Percentiles rank a stretch among this genome's conserved stretches.
These are phyloP conservation scores for Polypterus senegalus DNA, from an alignment of 2,113 vertebrate species.

Conservation along the genomic window DNA sequence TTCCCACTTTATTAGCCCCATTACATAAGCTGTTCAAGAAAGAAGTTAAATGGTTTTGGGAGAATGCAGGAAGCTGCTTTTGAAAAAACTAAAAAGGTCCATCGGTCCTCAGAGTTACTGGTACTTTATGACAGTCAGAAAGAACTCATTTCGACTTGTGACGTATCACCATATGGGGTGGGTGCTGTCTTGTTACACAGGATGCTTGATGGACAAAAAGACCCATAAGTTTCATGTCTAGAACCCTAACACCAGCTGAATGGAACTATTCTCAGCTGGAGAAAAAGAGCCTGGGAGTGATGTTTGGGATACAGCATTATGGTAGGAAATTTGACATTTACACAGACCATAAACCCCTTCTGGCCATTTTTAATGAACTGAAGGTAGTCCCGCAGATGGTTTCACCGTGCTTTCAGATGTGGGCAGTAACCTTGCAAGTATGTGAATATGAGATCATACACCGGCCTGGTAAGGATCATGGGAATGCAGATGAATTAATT, in stretches of 20 bases:
- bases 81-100: constrained; percentile 1
- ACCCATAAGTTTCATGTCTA: neutral
- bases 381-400: constrained; percentile 5
- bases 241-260: constrained; percentile 1
- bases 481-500: neutral
- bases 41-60: constrained; percentile 4
- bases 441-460: neutral
- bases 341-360: constrained; percentile 15
- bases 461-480: neutral
- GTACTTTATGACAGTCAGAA: constrained; percentile 8
- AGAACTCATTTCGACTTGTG: constrained; percentile 10
- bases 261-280: neutral
- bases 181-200: constrained; percentile 9
- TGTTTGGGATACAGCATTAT: constrained; percentile 15
- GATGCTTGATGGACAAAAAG: constrained; percentile 6
- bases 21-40: constrained; percentile 13
- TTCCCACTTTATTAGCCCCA: constrained; percentile 4
- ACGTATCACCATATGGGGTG: constrained; percentile 9
- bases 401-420: neutral
- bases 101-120: constrained; percentile 5
- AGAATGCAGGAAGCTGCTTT: constrained; percentile 19
- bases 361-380: constrained; percentile 12
- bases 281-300: neutral
- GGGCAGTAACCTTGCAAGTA: neutral
- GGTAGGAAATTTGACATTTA: constrained; percentile 6